A percentile compares a stretch with the other conserved stretches of the same genome.
These are phyloP conservation scores for Lethenteron reissneri DNA, from an alignment of 2,113 vertebrate species.

Conservation along the genomic window DNA sequence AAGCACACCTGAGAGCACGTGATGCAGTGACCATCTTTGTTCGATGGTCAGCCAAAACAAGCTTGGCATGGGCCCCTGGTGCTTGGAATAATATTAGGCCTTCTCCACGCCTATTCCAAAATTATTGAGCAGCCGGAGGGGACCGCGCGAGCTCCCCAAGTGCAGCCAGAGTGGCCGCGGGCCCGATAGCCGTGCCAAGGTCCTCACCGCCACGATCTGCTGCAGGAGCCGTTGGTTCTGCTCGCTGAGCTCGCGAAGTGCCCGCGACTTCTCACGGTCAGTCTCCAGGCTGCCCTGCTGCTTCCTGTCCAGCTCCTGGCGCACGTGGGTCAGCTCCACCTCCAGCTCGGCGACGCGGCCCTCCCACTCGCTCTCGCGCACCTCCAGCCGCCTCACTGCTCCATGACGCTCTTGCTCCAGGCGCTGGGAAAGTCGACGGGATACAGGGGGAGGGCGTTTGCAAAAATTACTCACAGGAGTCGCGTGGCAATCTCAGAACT, in stretches of 20 bases:
- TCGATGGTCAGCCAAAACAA: no score
- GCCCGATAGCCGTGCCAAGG: not conserved
- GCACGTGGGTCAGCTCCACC: slow-evolving; percentile 68
- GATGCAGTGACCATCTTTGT: no score
- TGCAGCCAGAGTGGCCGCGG: no score
- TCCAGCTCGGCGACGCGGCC: slow-evolving; percentile 79
- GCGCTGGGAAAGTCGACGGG: slow-evolving; percentile 25
- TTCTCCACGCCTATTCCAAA: no score
- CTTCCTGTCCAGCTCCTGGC: slow-evolving; percentile 67
- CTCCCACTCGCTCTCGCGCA: slow-evolving; percentile 88
- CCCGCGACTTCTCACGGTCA: slow-evolving; percentile 54
- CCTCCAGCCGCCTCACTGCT: slow-evolving; percentile 57
- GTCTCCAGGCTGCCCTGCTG: slow-evolving; percentile 65
- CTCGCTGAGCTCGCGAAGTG: slow-evolving; percentile 69
- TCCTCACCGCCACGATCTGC: slow-evolving; percentile 78
- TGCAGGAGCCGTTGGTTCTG: slow-evolving; percentile 91
- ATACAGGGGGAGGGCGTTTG: no score
- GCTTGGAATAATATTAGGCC: no score
- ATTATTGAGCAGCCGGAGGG: no score
- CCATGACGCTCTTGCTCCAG: slow-evolving; percentile 94
- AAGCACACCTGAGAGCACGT: no score
- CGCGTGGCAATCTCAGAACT: no score
- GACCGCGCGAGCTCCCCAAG: no score
- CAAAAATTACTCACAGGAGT: no score
- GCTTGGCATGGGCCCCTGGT: no score